Base-by-base conservation (phyloP, 2,888 invertebrate species). In the Apoda limacodes region DNA sequence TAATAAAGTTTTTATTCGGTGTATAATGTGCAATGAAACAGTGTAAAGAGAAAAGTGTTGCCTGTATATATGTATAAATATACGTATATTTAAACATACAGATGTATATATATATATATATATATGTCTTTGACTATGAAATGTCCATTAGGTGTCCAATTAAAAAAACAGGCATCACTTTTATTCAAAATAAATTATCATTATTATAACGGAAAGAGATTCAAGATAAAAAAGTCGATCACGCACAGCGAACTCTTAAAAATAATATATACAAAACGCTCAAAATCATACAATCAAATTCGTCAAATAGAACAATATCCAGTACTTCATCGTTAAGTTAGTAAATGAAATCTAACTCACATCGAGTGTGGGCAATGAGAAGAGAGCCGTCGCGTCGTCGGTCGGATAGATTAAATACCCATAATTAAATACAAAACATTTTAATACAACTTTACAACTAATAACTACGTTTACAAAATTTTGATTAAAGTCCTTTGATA, bases 401-500 rank as follows among this genome's bases (percentile, higher is more conserved):
- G 67, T 75, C 60, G 69, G 66, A 69, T 66, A 67, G 61, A 62
- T 71, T 67, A 66, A 63, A 72, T 75, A 76, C 63, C 71, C 72
- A 74, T 66, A 66, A 67, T 75, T 74, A 75, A 76, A 76, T 76
- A 76, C 66, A 72, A 76, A 64, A 72, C 59, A 64, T 68, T 76
- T 76, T 71, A 74, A 75, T 76, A 78, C 76, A 80, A 72, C 56
- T 76, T 78, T 78, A 80, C 78, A 78, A 64, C 76, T 78, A 78
- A 76, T 64, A 61, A 59, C 75, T 76, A 80, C 65, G 71, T 69
- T 74, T 74, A 76, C 71, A 69, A 64, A 65, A 72, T 63, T 64
- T 57, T 59, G 67, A 69, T 74, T 74, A 74, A 65, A 45, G 52
- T 56, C 64, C 65, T 65, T 68, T 50, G 72, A 80, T 80, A 80